These are phyloP conservation scores for Cheilosia scutellata DNA, from an alignment of 2,888 invertebrate genomes.

Conservation along the genomic window DNA sequence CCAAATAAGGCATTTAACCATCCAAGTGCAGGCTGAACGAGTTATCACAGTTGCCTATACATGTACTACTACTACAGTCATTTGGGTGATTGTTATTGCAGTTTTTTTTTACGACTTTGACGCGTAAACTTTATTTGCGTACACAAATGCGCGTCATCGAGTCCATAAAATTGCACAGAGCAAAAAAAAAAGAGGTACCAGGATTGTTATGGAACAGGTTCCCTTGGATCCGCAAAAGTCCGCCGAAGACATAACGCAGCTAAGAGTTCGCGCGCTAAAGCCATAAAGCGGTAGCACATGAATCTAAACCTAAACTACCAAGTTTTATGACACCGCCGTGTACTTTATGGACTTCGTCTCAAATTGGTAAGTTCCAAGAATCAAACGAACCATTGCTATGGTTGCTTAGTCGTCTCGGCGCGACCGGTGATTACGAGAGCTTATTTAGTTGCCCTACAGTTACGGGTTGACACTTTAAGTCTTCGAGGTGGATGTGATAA, in stretches of 20 bases:
- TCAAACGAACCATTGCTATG: not conserved
- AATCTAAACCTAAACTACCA: constrained; percentile 9
- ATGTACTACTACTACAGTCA: constrained; percentile 43
- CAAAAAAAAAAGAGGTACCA: not conserved
- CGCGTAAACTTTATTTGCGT: constrained; percentile 62
- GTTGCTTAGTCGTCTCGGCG: constrained; percentile 21
- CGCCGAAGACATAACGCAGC: not conserved
- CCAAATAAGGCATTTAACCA: constrained; percentile 24
- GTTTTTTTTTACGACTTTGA: constrained; percentile 47
- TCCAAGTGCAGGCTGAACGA: constrained; percentile 31
- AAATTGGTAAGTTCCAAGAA: constrained; percentile 12
- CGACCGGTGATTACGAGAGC: constrained; percentile 19
- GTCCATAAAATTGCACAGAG: constrained; percentile 37
- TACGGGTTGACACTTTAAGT: not conserved
- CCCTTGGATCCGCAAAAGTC: not conserved
- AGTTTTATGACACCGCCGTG: constrained; percentile 21
- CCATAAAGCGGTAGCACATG: constrained; percentile 21
- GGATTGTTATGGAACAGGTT: constrained; percentile 27
- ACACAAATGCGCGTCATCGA: constrained; percentile 14
- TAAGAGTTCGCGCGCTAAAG: not conserved
- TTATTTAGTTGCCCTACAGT: constrained; percentile 4
- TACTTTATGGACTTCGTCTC: constrained; percentile 24
- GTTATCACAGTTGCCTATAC: constrained; percentile 28
- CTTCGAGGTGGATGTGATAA: constrained; percentile 5
- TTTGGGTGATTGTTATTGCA: constrained; percentile 68